These are phyloP conservation scores for Macrosoma leucophasiata DNA, from an alignment of 2,888 invertebrate genomes.

Conservation along the genomic window DNA sequence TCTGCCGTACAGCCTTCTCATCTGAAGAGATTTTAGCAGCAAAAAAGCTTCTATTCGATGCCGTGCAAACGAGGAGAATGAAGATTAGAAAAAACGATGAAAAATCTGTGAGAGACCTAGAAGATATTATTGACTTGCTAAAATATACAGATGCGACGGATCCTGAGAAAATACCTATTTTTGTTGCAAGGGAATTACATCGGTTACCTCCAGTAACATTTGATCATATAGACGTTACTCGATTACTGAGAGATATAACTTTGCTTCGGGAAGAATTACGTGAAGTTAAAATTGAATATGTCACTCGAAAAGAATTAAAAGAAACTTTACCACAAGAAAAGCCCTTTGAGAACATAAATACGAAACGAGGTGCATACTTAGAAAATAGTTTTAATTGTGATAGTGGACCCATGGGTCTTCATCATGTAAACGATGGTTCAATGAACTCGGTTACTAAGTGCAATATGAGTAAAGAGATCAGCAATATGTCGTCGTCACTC, in stretches of 20 bases:
- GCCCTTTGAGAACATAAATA: slow-evolving; percentile 1
- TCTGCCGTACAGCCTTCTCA: slow-evolving; percentile 14
- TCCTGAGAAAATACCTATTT: slow-evolving; percentile 16
- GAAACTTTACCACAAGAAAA: not conserved
- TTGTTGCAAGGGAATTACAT: slow-evolving; percentile 16
- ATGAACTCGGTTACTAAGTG: no score
- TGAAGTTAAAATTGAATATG: not conserved
- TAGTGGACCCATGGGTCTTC: slow-evolving; percentile 10
- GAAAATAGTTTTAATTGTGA: slow-evolving; percentile 5
- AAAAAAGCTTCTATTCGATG: slow-evolving; percentile 12
- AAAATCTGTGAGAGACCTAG: slow-evolving; percentile 8
- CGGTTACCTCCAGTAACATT: slow-evolving; percentile 16
- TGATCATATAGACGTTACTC: slow-evolving; percentile 19
- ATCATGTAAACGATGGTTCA: no score
- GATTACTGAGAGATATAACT: slow-evolving; percentile 11
- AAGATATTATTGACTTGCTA: slow-evolving; percentile 16
- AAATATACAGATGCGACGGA: slow-evolving; percentile 8
- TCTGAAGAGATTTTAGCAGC: slow-evolving; percentile 6
- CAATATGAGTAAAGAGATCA: no score
- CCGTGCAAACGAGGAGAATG: slow-evolving; percentile 2
- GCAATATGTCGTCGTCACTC: no score
- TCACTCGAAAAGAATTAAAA: slow-evolving; percentile 2
- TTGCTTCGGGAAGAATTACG: not conserved
- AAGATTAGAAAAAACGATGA: slow-evolving; percentile 9
- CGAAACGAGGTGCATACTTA: slow-evolving; percentile 1